Evolutionary conservation across 2,888 invertebrate species (phyloP), one percentile per base, ranked within the genome.

Genomic region (Caprella mutica): DNA sequence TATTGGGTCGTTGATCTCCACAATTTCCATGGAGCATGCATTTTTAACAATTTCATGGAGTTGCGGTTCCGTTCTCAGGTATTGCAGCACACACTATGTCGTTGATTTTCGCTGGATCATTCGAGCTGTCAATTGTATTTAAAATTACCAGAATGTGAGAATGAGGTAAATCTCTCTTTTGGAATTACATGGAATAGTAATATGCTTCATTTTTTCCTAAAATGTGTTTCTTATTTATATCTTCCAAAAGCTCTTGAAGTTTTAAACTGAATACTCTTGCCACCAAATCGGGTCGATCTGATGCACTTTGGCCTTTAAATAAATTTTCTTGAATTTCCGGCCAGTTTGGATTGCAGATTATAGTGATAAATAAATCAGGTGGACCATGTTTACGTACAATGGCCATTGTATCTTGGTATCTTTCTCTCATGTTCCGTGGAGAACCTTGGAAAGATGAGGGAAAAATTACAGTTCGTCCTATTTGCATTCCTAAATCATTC

Each of bases 261-360:
- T 70, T 70, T n/a, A 66, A 23, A 58, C 66, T 69, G 65, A 72
- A 72, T 27, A 71, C 68, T 55, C 70, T 67, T 33, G 69, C 68
- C 12, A 70, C 67, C 39, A 74, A 58, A 61, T 73, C 71, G 5
- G 71, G 72, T 40, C 73, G 65, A 67, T 72, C 67, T 35, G 61
- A 57, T 5, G 68, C 58, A 57, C 60, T 60, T 66, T 71, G 67
- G 21, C 66, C 65, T n/a, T n/a, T n/a, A n/a, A 33, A 14, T 33
- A 33, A 14, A 33, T 33, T 33, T 8, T 33, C 14, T 9, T 9
- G 9, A 14, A 33, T 33, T 33, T 33, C 8, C 14, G 33, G 33
- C 33, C 33, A 33, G 14, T 33, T 33, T 33, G 33, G 9, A 33
- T 33, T 33, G 33, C 33, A 33, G 8, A 14, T 33, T 14, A 33